phyloP scores from a whole-genome alignment of 2,797 vertebrate genomes.

The Graptemys geographica region DNA sequence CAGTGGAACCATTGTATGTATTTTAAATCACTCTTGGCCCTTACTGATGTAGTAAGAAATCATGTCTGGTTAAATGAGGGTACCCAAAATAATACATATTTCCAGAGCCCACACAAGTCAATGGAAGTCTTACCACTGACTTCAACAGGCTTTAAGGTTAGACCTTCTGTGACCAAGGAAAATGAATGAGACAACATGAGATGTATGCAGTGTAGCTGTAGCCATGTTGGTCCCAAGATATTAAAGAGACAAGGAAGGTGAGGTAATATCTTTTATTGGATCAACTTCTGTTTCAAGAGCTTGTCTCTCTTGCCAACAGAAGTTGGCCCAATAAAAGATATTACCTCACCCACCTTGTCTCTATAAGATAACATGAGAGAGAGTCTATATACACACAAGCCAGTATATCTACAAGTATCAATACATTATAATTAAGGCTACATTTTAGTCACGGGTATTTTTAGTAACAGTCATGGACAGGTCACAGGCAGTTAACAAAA shows the following conservation, averaged over 20 bases:
- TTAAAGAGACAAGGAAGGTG: not conserved
- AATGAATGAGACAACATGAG: not conserved
- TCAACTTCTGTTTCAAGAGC: not conserved
- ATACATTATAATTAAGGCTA: not conserved
- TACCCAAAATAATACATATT: not conserved
- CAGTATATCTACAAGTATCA: not conserved
- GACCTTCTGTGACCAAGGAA: not conserved
- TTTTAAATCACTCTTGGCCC: not conserved
- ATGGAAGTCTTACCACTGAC: not conserved
- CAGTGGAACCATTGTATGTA: not conserved
- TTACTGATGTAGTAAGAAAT: not conserved
- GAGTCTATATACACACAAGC: not conserved
- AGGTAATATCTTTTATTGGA: not conserved
- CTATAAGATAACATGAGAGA: not conserved
- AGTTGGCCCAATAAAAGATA: too few relatives aligned
- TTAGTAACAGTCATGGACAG: too few relatives aligned
- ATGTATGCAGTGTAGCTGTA: not conserved
- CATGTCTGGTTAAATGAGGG: not conserved
- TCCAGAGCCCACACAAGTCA: not conserved
- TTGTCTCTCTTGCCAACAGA: too few relatives aligned
- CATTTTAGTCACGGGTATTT: too few relatives aligned
- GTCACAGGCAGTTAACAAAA: too few relatives aligned
- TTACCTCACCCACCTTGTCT: too few relatives aligned
- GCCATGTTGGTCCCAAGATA: not conserved
- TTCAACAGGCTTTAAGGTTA: not conserved